Evolutionary conservation across 2,797 vertebrate genomes (phyloP).

Genomic region (Tarsius wallacei): DNA sequence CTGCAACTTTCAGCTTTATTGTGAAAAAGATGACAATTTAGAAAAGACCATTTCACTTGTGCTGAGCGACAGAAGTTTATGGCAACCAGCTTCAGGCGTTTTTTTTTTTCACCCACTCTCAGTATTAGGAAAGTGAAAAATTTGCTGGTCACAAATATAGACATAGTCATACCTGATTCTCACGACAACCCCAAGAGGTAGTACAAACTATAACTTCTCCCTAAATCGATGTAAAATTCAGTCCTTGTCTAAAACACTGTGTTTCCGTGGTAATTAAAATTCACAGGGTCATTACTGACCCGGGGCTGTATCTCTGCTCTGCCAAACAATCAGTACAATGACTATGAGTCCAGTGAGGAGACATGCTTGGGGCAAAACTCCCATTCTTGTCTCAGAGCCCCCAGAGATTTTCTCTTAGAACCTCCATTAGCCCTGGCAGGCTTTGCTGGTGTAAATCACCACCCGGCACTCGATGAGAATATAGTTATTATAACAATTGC

Average conservation of each 20-base stretch:
- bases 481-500: constrained; percentile 91
- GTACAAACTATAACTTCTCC: constrained; percentile 60
- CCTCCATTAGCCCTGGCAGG: constrained; percentile 87
- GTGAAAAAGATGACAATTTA: no score
- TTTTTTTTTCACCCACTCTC: no score
- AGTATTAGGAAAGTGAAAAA: no score
- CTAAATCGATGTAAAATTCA: constrained; percentile 51
- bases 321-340: constrained; percentile 57
- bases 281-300: constrained; percentile 82
- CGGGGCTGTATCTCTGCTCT: constrained; percentile 64
- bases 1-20: no score
- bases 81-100: no score
- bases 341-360: constrained; percentile 39
- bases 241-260: constrained; percentile 63
- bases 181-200: not conserved
- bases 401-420: constrained; percentile 85
- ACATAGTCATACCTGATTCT: constrained; percentile 11
- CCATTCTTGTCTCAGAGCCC: constrained; percentile 48
- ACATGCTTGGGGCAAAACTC: constrained; percentile 45
- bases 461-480: constrained; percentile 85
- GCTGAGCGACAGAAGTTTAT: no score
- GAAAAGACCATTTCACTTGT: no score
- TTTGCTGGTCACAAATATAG: not conserved
- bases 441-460: constrained; percentile 86
- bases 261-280: constrained; percentile 86